Base-by-base conservation (phyloP, 2,113 vertebrate species). In the Hemibates koningsi region DNA sequence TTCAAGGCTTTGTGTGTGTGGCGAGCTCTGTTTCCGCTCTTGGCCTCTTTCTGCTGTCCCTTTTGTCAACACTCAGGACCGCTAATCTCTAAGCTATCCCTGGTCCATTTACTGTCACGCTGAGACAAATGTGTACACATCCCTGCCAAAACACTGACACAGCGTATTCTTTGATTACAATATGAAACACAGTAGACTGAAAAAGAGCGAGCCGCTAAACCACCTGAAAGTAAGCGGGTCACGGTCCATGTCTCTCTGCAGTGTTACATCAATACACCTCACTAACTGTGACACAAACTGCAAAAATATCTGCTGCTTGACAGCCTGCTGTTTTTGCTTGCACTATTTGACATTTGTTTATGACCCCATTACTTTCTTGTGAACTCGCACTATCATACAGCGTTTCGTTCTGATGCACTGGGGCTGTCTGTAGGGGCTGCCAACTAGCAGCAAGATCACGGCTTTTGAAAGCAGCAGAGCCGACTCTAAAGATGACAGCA, bases 401-500 rank as follows among this genome's bases (percentile, higher is more conserved):
- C 1, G 4, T 80, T 88, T 87, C 82, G 63, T 48, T 89, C 71
- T 89, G 80, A 87, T 88, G 86, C 80, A 86, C 73, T 85, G 71
- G 36, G 90, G 90, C 89, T 90, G 90, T 93, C 91, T 93, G 90
- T 66, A 80, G 88, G 91, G 86, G 86, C 66, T 90, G 91, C 90
- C 86, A 91, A 87, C 88, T 83, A 86, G 82, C 17, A 38, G 79
- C 82, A 48, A 89, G 83, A 94, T 94, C 86, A 96, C 95, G 93
- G 95, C 94, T 96, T 97, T 97, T 97, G 95, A 97, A 97, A 92
- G 95, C 93, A 83, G 95, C 90, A 92, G 92, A 95, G 96, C 92
- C 94, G 95, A 96, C 96, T 97, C 95, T 96, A 94, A 94, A 97
- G 96, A 95, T 96, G 95, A 95, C 95, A 95, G 94, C 88, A 93